phyloP scores from a whole-genome alignment of 2,888 invertebrate genomes.

The Parnassius orleans region DNA sequence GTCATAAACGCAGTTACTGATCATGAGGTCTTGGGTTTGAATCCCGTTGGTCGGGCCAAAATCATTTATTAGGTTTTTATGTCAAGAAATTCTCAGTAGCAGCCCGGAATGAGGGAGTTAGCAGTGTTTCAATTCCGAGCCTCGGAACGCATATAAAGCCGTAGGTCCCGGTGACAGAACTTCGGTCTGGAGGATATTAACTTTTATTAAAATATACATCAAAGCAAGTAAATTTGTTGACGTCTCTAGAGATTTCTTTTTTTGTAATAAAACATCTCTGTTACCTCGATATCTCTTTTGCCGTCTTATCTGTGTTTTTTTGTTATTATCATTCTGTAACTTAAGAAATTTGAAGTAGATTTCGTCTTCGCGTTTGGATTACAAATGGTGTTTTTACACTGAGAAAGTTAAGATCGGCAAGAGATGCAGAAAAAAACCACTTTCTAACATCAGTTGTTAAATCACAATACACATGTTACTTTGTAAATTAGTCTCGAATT shows the following conservation, averaged over 20 bases:
- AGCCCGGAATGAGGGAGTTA: too few species aligned
- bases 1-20: too few species aligned
- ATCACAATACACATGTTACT: slow-evolving; percentile 5
- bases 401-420: slow-evolving; percentile 15
- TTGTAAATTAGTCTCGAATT: slow-evolving; percentile 4
- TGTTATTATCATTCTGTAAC: neutral
- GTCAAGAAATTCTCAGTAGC: too few species aligned
- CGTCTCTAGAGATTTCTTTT: slow-evolving; percentile 1
- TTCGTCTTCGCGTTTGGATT: slow-evolving; percentile 11
- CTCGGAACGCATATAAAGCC: too few species aligned
- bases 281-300: slow-evolving; percentile 19
- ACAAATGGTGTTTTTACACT: slow-evolving; percentile 10
- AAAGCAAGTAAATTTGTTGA: neutral
- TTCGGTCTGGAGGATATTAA: too few species aligned
- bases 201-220: too few species aligned
- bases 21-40: too few species aligned
- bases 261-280: slow-evolving; percentile 3
- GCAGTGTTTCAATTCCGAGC: too few species aligned
- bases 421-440: slow-evolving; percentile 19
- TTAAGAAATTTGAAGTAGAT: slow-evolving; percentile 13
- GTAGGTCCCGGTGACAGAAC: too few species aligned
- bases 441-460: slow-evolving; percentile 18
- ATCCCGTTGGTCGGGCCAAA: too few species aligned
- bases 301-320: neutral
- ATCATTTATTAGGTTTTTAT: too few species aligned